Evolutionary conservation across 1,140 invertebrate genomes (phyloP), one percentile per base, ranked within the genome.

Genomic region (Drosophila ironensis): DNA sequence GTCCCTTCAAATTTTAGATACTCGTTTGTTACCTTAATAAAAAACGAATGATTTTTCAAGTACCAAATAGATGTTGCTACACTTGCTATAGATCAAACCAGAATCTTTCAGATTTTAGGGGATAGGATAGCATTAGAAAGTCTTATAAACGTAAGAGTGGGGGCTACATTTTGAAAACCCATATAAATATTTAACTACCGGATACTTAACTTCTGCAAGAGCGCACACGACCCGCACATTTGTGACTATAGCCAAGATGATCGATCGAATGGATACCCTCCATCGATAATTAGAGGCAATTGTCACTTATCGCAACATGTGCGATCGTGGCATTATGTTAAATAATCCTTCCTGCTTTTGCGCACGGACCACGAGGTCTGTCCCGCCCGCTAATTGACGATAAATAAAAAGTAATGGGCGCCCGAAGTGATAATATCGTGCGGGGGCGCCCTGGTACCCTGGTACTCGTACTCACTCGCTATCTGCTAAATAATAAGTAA

Each of bases 251-350:
- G n/a, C n/a, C 12, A 12, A 52, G 42, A 68, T 69, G 51, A 69
- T 69, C 51, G 66, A 69, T 69, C 63, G 63, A 19, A 35, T 14
- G n/a, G n/a, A n/a, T 5, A 14, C 11, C 30, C 11, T 33, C 19
- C 42, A 68, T 27, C 28, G 37, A 68, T 69, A 69, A 69, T 69
- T 57, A 69, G 42, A 42, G 25, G 19, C 37, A 69, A 69, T 56
- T 68, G 66, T 56, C 50, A 56, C 61, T 24, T 17, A 14, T 42
- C 14, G 9, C 5, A 16, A 51, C 35, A 24, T 45, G 35, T 30
- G 24, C 4, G 14, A 56, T 54, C 48, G 5, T 2, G n/a, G 50
- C 25, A 25, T 61, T 28, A 59, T 40, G 24, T 16, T 40, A 11
- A 7, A 17, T 47, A 63, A 63, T 63, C 59, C 41, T 40, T 46